These are phyloP conservation scores for Clamator glandarius DNA, from an alignment of 2,797 vertebrate genomes.

Conservation along the genomic window DNA sequence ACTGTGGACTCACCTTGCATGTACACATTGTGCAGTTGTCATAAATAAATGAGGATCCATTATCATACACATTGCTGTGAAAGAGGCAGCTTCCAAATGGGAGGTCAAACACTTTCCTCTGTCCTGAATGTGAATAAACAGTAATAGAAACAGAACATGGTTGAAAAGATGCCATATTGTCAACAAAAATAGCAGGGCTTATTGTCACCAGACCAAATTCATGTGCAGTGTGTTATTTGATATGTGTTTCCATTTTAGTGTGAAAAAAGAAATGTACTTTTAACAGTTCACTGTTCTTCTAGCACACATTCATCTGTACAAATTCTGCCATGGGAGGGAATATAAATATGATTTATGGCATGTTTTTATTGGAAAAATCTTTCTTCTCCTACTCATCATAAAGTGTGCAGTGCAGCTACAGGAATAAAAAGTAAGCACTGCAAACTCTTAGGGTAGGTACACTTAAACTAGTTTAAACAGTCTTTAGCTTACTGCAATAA, in stretches of 20 bases:
- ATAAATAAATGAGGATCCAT: slow-evolving; percentile 86
- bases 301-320: neutral
- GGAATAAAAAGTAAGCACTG: slow-evolving; percentile 30
- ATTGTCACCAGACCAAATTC: slow-evolving; percentile 41
- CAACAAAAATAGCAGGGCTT: slow-evolving; percentile 48
- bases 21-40: slow-evolving; percentile 93
- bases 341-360: slow-evolving; percentile 27
- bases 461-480: slow-evolving; percentile 22
- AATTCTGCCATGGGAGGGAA: neutral
- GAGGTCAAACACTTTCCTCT: slow-evolving; percentile 97
- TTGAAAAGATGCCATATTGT: slow-evolving; percentile 24
- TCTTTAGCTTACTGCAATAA: slow-evolving; percentile 4
- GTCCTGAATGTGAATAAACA: slow-evolving; percentile 81
- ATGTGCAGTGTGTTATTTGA: slow-evolving; percentile 6
- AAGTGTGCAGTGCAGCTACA: slow-evolving; percentile 6
- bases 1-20: slow-evolving; percentile 83
- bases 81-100: slow-evolving; percentile 94
- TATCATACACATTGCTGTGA: slow-evolving; percentile 94
- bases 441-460: neutral
- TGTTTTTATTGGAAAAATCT: slow-evolving; percentile 43
- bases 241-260: slow-evolving; percentile 23
- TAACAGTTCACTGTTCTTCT: slow-evolving; percentile 12
- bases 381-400: slow-evolving; percentile 11
- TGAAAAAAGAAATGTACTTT: slow-evolving; percentile 6
- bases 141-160: slow-evolving; percentile 48